Percentiles rank a stretch among this genome's conserved stretches.
Conservation (phyloP, 2,113 vertebrate species). For the Motacilla tschutschensis region DNA sequence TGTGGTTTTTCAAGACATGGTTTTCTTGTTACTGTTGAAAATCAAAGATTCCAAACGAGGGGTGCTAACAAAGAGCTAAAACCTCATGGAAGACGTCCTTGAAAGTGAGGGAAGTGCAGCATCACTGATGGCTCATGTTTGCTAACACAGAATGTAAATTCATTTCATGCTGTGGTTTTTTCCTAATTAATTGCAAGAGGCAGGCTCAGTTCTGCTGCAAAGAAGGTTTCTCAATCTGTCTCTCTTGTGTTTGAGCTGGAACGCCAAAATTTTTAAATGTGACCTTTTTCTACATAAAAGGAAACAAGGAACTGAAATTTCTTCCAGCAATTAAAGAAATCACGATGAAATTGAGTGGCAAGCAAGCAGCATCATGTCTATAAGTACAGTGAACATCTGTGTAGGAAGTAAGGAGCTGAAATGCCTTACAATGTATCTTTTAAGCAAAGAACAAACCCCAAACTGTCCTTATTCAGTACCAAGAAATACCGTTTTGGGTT, state of each 20-base stretch:
- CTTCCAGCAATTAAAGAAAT: background rate
- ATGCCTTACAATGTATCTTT: background rate
- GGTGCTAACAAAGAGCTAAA: background rate
- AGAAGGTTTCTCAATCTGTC: background rate
- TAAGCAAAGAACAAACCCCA: background rate
- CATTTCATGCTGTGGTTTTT: background rate
- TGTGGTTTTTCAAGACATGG: rapidly evolving
- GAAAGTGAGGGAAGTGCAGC: background rate
- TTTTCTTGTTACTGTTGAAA: background rate
- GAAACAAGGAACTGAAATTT: background rate
- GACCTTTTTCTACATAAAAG: background rate
- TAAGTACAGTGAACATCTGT: background rate
- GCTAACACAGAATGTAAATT: background rate
- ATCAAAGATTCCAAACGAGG: background rate
- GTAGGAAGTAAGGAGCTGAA: background rate
- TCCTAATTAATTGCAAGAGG: background rate
- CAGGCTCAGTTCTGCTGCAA: background rate
- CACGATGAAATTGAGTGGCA: background rate
- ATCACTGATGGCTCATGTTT: background rate
- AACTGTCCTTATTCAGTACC: background rate
- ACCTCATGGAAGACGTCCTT: background rate
- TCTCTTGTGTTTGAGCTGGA: background rate
- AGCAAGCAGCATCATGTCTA: background rate
- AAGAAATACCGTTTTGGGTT: background rate
- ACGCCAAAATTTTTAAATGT: background rate